Evolutionary conservation across 37 sponge, comb jelly and placozoan genomes (phyloP), one percentile per base, ranked within the genome.

Genomic region (Spongia lamella): DNA sequence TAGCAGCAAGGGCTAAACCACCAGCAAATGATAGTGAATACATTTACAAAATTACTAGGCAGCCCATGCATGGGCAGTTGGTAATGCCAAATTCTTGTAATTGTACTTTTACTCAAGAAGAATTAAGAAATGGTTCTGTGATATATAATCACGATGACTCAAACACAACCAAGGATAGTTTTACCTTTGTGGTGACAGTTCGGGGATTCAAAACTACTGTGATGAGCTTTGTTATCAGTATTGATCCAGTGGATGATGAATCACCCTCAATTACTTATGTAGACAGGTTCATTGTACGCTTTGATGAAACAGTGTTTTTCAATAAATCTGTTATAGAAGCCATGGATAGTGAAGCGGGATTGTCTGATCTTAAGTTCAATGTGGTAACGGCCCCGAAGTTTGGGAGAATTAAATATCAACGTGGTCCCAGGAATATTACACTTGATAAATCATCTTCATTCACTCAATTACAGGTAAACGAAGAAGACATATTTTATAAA

Each of bases 161-260:
- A 53, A 72, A 82, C 54, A 72, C 72, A 0, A 31, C 17, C 24
- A 34, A 5, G 20, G 88, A 88, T 38, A 20, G 34, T 15, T 88
- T 88, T 39, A 21, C 0, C 17, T 78, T 78, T 38, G 34, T 14
- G 7, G 38, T 88, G n/a, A 40, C 61, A 16, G 66, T 82, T 30
- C 27, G 50, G 0, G 63, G 25, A 29, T 11, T 3, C 14, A 22
- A 1, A 17, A 38, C 56, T 14, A 34, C 55, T 27, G 13, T 32
- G 0, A 65, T 68, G 21, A 33, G 38, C 0, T 82, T 82, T 40
- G 29, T 21, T 1, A 82, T 88, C 73, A 53, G 19, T 1, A 61
- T 88, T 2, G 24, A 37, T 9, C 32, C 74, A 1, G 49, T 88
- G 3, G 83, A 88, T 43, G 88, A 88, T 51, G 71, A 82, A 24